Conservation (phyloP, 2,113 vertebrate species). For the Brachyistius frenatus region DNA sequence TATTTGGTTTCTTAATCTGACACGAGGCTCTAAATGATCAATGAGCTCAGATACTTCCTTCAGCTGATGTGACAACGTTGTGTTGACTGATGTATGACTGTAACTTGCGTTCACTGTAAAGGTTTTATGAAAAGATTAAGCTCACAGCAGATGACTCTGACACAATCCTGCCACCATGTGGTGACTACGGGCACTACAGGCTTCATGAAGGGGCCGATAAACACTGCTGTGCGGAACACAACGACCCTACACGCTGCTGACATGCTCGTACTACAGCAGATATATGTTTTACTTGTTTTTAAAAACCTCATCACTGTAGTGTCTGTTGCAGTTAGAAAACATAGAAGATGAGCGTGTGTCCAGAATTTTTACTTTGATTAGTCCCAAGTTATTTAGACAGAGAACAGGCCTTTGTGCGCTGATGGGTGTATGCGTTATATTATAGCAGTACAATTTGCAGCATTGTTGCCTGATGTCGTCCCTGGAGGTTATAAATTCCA, state of each 20-base stretch:
- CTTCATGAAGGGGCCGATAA: background rate
- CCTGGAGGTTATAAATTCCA: too few relatives aligned
- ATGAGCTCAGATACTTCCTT: background rate
- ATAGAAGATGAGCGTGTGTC: background rate
- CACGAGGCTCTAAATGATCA: background rate
- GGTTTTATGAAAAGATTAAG: background rate
- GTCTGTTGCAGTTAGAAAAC: background rate
- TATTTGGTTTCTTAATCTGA: background rate
- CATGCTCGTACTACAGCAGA: too few relatives aligned
- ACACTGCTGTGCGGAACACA: background rate
- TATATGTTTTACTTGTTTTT: too few relatives aligned
- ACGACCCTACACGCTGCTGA: background rate
- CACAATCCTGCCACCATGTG: conserved; percentile 55
- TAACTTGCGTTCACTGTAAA: background rate
- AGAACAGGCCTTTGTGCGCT: too few relatives aligned
- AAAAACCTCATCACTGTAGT: background rate
- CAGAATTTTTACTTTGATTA: background rate
- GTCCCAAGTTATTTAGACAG: too few relatives aligned
- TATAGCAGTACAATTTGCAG: too few relatives aligned
- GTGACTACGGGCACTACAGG: conserved; percentile 26
- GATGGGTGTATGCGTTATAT: too few relatives aligned
- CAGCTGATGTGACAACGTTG: background rate
- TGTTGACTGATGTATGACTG: background rate
- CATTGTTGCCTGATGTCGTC: too few relatives aligned
- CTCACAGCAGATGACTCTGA: background rate